phyloP scores from a whole-genome alignment of 2,888 invertebrate genomes.

The Temnothorax rugatulus region DNA sequence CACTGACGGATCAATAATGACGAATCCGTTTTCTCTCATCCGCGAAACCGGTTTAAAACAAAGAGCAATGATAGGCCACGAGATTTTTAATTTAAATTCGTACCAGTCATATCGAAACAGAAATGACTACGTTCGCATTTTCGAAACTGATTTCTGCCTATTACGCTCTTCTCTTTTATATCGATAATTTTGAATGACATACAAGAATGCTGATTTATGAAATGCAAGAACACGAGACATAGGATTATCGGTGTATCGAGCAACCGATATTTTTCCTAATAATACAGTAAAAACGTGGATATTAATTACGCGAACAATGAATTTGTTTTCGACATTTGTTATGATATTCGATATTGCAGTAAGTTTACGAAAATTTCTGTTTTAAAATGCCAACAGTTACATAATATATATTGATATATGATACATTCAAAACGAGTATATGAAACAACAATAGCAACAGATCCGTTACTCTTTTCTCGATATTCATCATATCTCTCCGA shows the following conservation, averaged over 20 bases:
- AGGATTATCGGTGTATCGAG: background rate
- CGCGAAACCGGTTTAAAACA: slow-evolving; percentile 61
- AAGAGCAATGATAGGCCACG: slow-evolving; percentile 50
- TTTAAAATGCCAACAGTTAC: slow-evolving; percentile 10
- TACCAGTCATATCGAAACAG: slow-evolving; percentile 68
- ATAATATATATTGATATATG: background rate
- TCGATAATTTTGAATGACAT: slow-evolving; percentile 55
- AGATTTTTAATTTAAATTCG: slow-evolving; percentile 73
- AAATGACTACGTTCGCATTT: slow-evolving; percentile 67
- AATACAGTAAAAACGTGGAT: background rate
- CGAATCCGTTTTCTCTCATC: slow-evolving; percentile 16
- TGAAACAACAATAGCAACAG: slow-evolving; percentile 12
- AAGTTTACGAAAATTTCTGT: slow-evolving; percentile 17
- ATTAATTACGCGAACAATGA: slow-evolving; percentile 14
- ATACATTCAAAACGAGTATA: slow-evolving; percentile 23
- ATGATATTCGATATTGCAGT: slow-evolving; percentile 12
- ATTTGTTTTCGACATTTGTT: slow-evolving; percentile 21
- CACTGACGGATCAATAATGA: slow-evolving; percentile 49
- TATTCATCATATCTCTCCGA: background rate
- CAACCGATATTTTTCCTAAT: slow-evolving; percentile 4
- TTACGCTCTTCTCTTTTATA: slow-evolving; percentile 65
- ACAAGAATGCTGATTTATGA: slow-evolving; percentile 1
- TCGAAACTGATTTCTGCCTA: slow-evolving; percentile 66
- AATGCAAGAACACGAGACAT: background rate
- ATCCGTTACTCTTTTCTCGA: background rate